Base-by-base conservation (phyloP, 2,797 vertebrate genomes). In the Miichthys miiuy region DNA sequence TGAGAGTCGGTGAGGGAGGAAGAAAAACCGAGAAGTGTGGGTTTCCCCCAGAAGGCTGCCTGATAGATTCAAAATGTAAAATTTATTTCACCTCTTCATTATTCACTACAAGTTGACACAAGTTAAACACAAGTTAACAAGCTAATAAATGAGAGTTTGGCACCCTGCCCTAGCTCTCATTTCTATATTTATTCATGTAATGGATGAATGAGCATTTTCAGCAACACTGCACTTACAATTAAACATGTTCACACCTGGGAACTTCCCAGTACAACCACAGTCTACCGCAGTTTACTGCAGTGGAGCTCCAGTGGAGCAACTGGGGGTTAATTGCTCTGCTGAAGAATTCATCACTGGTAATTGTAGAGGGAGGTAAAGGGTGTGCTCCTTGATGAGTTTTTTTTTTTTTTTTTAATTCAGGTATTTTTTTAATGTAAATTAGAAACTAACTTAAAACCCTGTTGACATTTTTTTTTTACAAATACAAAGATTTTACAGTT, bases 121-220 rank as follows among this genome's bases (percentile, higher is more conserved):
- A 84, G 79, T 85, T 81, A 71, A 92, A 81, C 66, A 56, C 42
- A 46, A 72, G 73, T 69, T 85, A 79, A 87, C 65, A 75, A 72
- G 75, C 46, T 78, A 79, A 76, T 82, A 79, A 84, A 84, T 69
- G 16, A 50, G 38, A 68, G 16, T 11, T 79, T 74, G 62, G 17
- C 61, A 72, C 58, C 47, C n/a, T 21, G 3, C 51, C 75, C 75
- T 61, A 18, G 38, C 48, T 2, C 68, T 84, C 72, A 80, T 84
- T 38, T 63, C 66, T 76, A 78, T 72, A 84, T 89, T 84, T 64
- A 79, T 83, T n/a, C 12, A 38, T 12, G 48, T 38, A 16, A 10
- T 25, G 72, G 46, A 54, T 84, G 30, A 80, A 48, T 50, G 68
- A 77, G 48, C 30, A n/a, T 67, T 82, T 86, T 72, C 54, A 77